Evolutionary conservation across 2,797 vertebrate species (phyloP), one percentile per base, ranked within the genome.

Genomic region (Erpetoichthys calabaricus): DNA sequence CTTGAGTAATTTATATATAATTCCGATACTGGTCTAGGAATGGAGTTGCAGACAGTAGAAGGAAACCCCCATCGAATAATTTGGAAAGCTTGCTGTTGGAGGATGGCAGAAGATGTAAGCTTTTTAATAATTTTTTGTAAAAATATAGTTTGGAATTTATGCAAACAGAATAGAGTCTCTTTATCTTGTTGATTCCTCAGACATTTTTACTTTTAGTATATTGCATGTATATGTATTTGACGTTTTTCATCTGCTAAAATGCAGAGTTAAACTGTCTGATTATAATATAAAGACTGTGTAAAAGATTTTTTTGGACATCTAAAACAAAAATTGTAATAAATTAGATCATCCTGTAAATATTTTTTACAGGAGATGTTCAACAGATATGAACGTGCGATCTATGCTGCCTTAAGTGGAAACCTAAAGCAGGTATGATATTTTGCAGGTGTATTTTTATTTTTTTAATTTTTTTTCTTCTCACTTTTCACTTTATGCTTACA

Each of bases 31-130:
- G 44, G 49, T 85, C 64, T 69, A 69, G 83, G 83, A 45, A 60
- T 65, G 3, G 85, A 88, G 66, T 59, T 97, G 64, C 81, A 88
- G 62, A 83, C 89, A 2, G 91, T 98, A n/a, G 87, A 98, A 78
- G 95, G 96, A 60, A 99, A 99, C 76, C 92, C 94, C 5, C 88
- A 98, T 44, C 80, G 95, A 61, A 83, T 87, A 45, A 88, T 98
- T 73, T 99, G 96, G 96, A 98, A 97, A 80, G 80, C 84, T 56
- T 93, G 92, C 68, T 98, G 93, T 67, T 99, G 95, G 96, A 88
- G 91, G 64, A 86, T 98, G 90, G 91, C 96, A 55, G 93, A 95
- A 68, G 92, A 96, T 81, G 95, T 96, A 71, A 83, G 76, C 64
- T 60, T 25, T 25, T 25, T 25, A 25, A 25, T 25, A 25, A 25